Evolutionary conservation across 2,797 vertebrate genomes (phyloP), one percentile per base, ranked within the genome.

Genomic region (Euthynnus affinis): DNA sequence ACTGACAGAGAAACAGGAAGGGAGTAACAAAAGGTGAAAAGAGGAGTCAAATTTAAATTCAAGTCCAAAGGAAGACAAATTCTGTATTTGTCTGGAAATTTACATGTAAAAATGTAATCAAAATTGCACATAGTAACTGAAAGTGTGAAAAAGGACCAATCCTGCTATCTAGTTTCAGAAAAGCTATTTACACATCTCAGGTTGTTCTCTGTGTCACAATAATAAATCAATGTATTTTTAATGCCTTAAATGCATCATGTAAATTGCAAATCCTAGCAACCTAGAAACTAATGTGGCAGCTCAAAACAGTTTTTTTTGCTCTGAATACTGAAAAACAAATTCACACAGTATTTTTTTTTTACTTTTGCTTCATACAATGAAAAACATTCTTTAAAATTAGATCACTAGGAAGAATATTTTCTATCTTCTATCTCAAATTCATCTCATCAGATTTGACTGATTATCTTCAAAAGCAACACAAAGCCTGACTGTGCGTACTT

Each of bases 11-110:
- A 65, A n/a, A 32, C 2, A 9, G n/a, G 22, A 40, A n/a, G 23
- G 29, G 49, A 51, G 55, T 25, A 74, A 52, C 20, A 59, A 46
- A 57, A 62, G 67, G 48, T 56, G 48, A 68, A 59, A 51, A 63
- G 17, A 34, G 25, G 48, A 68, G 4, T 2, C 15, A 32, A 57
- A 40, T 40, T 61, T 57, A 4, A 4, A 59, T 52, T 7, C 22
- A 51, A 23, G 20, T 58, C 10, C 7, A 63, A 63, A 59, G 2
- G 3, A 71, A 12, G 62, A 4, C 37, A 37, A 2, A 37, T 37
- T 2, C 10, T 37, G 9, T 8, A 48, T 5, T 60, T 27, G 17
- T n/a, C 46, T 40, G 6, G 15, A 8, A 58, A 37, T 58, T 29
- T 29, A 40, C 6, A 25, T 1, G 4, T 6, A 10, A 46, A 59